Evolutionary conservation across 2,113 vertebrate species (phyloP), one percentile per base, ranked within the genome.

Genomic region (Thunnus maccoyii): DNA sequence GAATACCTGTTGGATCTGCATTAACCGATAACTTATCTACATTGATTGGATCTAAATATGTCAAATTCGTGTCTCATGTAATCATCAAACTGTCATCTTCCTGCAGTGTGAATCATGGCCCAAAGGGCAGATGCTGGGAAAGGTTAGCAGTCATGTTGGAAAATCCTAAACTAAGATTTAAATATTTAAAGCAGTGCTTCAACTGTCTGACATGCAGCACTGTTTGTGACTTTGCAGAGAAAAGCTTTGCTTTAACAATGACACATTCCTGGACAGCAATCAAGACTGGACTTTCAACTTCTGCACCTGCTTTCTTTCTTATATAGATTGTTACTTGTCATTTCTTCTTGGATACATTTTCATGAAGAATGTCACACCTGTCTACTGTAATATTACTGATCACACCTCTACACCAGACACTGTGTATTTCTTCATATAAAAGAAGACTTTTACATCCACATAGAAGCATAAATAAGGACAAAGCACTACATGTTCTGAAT

Each of bases 1-100:
- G 69, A 52, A 20, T n/a, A 25, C 27, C 60, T 32, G 36, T 6
- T 69, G 52, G 22, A 80, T 62, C 44, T 48, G 25, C 66, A 56
- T 1, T 18, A 62, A 68, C 80, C 66, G 46, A 36, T 3, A 57
- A 56, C 44, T 80, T 55, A 77, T 83, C 56, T 55, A 12, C 58
- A 41, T 6, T 80, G 76, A 89, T 74, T 86, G 76, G 88, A 89
- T 89, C 87, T 84, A 60, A 7, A 70, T 56, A 70, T n/a, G 54
- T 54, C 78, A 78, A 54, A 55, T 74, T 73, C 63, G 64, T 25
- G 56, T 67, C 41, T 87, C 85, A 80, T 77, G 80, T 82, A 89
- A 88, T 82, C 71, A 41, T 32, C 76, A 85, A 82, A 69, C 58
- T 85, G 74, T 85, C 88, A 87, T 78, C 70, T 78, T 80, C 69